Percentiles rank a stretch among this genome's conserved stretches.
These are phyloP conservation scores for Drosophila neotestacea DNA, from an alignment of 2,888 invertebrate genomes.

Conservation along the genomic window DNA sequence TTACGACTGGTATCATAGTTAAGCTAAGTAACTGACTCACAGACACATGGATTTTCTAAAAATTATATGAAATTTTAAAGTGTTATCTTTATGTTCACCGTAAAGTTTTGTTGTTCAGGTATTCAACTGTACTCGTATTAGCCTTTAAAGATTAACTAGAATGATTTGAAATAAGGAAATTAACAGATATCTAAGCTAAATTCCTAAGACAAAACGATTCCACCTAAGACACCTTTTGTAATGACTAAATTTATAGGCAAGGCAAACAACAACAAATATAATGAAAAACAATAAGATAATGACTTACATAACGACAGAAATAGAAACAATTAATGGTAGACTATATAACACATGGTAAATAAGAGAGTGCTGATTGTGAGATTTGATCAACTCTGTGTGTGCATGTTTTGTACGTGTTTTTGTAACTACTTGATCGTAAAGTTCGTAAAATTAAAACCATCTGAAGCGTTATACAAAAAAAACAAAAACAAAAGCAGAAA, in stretches of 20 bases:
- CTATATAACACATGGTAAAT: slow-evolving; percentile 19
- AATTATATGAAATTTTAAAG: slow-evolving; percentile 10
- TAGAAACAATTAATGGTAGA: slow-evolving; percentile 40
- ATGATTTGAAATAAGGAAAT: slow-evolving; percentile 78
- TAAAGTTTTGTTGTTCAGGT: slow-evolving; percentile 18
- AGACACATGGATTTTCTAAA: slow-evolving; percentile 33
- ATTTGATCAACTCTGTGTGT: slow-evolving; percentile 35
- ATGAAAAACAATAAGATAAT: slow-evolving; percentile 38
- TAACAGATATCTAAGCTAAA: slow-evolving; percentile 78
- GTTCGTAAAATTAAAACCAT: slow-evolving; percentile 20
- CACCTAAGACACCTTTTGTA: slow-evolving; percentile 80
- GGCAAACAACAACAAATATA: slow-evolving; percentile 23
- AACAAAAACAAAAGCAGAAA: slow-evolving; percentile 2
- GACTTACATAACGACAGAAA: slow-evolving; percentile 20
- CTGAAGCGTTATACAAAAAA: slow-evolving; percentile 22
- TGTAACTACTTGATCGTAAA: slow-evolving; percentile 24
- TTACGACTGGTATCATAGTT: slow-evolving; percentile 76
- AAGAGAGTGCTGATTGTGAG: slow-evolving; percentile 10
- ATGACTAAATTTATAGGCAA: slow-evolving; percentile 73
- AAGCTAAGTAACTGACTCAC: slow-evolving; percentile 62
- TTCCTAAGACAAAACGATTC: slow-evolving; percentile 81
- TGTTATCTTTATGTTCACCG: slow-evolving; percentile 3
- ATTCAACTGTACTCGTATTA: slow-evolving; percentile 51
- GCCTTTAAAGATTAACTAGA: slow-evolving; percentile 73
- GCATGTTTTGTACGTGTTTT: slow-evolving; percentile 60